Evolutionary conservation across 2,888 invertebrate species (phyloP).

Genomic region (Alentia gelatinosa): DNA sequence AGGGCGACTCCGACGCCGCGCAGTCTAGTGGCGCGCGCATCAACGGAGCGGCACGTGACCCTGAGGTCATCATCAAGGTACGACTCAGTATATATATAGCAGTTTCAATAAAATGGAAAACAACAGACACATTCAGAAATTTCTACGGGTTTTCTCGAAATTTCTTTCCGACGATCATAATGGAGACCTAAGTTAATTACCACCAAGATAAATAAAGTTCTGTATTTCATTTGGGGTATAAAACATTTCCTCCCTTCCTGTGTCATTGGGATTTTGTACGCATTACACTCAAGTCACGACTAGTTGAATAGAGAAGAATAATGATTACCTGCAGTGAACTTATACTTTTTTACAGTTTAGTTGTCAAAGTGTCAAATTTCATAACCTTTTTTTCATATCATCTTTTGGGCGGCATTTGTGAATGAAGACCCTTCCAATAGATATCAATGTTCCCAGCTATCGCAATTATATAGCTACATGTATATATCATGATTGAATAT

Average conservation of each 20-base stretch:
- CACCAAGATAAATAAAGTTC: background rate
- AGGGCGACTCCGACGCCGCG: background rate
- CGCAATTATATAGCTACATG: no score
- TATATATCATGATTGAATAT: no score
- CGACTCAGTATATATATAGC: background rate
- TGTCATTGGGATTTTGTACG: background rate
- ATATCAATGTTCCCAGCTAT: no score
- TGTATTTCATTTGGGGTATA: background rate
- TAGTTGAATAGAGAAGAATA: no score
- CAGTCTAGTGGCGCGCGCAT: background rate
- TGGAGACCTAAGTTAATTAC: background rate
- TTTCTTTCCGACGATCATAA: background rate
- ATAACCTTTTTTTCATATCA: no score
- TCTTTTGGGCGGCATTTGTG: no score
- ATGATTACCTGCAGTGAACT: no score
- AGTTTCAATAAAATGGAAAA: background rate
- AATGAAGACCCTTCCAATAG: no score
- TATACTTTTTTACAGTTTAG: no score
- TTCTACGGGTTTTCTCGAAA: background rate
- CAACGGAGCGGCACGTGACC: background rate
- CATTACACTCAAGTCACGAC: no score
- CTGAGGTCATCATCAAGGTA: conserved; percentile 37
- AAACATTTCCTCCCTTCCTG: background rate
- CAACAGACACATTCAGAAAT: background rate
- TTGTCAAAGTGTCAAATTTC: no score